These are phyloP conservation scores for Anarsia innoxiella DNA, from an alignment of 2,888 invertebrate genomes.

Conservation along the genomic window DNA sequence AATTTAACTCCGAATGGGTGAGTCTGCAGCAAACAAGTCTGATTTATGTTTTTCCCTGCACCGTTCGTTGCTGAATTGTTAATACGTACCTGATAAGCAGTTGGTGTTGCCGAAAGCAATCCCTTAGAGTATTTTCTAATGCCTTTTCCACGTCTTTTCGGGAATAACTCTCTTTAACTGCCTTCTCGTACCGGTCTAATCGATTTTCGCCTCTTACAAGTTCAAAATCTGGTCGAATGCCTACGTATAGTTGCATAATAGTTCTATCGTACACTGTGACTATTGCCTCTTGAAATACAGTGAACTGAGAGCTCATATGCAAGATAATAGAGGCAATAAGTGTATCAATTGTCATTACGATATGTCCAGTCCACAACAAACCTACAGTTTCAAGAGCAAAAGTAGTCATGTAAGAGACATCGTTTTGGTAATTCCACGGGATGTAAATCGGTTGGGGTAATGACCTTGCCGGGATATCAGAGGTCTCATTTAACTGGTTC, in stretches of 20 bases:
- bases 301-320: slow-evolving; percentile 63
- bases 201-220: slow-evolving; percentile 8
- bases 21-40: slow-evolving; percentile 25
- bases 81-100: slow-evolving; percentile 43
- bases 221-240: background rate
- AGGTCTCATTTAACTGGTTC: slow-evolving; percentile 44
- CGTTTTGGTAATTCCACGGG: slow-evolving; percentile 61
- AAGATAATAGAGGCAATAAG: slow-evolving; percentile 61
- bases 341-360: slow-evolving; percentile 64
- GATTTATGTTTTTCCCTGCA: slow-evolving; percentile 19
- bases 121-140: slow-evolving; percentile 39
- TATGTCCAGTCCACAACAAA: slow-evolving; percentile 64
- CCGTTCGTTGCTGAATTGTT: too few relatives aligned
- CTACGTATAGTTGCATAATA: slow-evolving; percentile 32
- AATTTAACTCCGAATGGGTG: slow-evolving; percentile 24
- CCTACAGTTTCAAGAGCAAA: slow-evolving; percentile 57
- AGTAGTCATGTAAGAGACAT: slow-evolving; percentile 46
- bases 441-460: slow-evolving; percentile 64
- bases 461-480: slow-evolving; percentile 37
- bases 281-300: slow-evolving; percentile 51
- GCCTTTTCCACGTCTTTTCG: slow-evolving; percentile 44
- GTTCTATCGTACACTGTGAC: slow-evolving; percentile 53
- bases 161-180: slow-evolving; percentile 35
- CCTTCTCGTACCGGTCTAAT: slow-evolving; percentile 32
- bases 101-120: slow-evolving; percentile 61